phyloP scores from a whole-genome alignment of 2,113 vertebrate genomes.

The Semicossyphus pulcher region DNA sequence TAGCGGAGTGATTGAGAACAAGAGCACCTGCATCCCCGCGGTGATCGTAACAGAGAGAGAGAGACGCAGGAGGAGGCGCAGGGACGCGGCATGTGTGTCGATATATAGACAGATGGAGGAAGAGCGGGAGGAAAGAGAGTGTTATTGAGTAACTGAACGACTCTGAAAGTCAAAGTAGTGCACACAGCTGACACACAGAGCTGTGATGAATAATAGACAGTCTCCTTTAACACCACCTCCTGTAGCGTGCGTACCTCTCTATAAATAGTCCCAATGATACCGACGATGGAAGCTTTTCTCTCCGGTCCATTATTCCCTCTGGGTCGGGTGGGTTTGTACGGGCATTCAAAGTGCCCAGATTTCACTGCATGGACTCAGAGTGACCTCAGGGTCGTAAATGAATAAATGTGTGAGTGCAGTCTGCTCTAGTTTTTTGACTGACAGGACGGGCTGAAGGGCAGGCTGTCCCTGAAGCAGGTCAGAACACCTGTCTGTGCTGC shows the following conservation, averaged over 20 bases:
- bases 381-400: constrained; percentile 25
- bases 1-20: constrained; percentile 59
- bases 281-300: constrained; percentile 45
- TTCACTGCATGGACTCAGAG: not conserved
- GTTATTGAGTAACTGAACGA: constrained; percentile 34
- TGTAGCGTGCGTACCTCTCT: constrained; percentile 52
- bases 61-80: too few species aligned
- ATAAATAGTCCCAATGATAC: constrained; percentile 69
- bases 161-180: constrained; percentile 36
- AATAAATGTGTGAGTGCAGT: not conserved
- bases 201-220: constrained; percentile 76
- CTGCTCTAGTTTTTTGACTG: constrained; percentile 4
- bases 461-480: too few species aligned
- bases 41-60: constrained; percentile 21
- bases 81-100: too few species aligned
- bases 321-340: constrained; percentile 21
- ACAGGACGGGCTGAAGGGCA: not conserved
- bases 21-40: constrained; percentile 21
- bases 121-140: not conserved
- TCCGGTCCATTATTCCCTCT: constrained; percentile 29
- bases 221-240: constrained; percentile 47
- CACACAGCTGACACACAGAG: constrained; percentile 51
- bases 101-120: too few species aligned
- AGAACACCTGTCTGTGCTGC: too few species aligned
- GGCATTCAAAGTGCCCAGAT: constrained; percentile 25